Evolutionary conservation across 2,797 vertebrate species (phyloP), one percentile per base, ranked within the genome.

Genomic region (Pogoniulus pusillus): DNA sequence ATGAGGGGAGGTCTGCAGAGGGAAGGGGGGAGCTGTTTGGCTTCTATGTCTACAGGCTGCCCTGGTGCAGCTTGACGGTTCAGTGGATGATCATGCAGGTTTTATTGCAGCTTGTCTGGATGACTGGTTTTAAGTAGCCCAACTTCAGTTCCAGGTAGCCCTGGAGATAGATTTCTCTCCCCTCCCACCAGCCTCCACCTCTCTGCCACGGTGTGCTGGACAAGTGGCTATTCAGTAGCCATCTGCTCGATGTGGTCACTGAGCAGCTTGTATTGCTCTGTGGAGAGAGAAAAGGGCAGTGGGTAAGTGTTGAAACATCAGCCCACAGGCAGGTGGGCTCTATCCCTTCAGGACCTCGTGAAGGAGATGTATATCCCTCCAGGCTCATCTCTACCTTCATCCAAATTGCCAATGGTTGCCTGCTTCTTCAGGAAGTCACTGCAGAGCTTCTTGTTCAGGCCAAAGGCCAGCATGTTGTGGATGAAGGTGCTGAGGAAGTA

Each of bases 381-480:
- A 10, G 0, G 27, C 20, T 73, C 12, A 0, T 8, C 63, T 83
- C 66, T 96, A 99, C 99, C 99, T 98, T 99, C 98, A 10, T 99
- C 98, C 92, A 99, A 96, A 89, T 98, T 98, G 84, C 99, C 99
- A 2, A 99, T 99, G 93, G 99, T 98, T 0, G 99, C 98, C 96
- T 99, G 99, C 95, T 99, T 99, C 98, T 99, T 99, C 95, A 99
- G 97, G 89, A 99, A 99, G 93, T 99, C 98, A 0, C 98, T 98
- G 96, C 99, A 99, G 82, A 99, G 98, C 95, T 99, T 99, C 97
- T 98, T 98, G 96, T 88, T 99, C 93, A 99, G 97, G 15, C 99
- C 99, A 1, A 99, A 99, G 0, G 99, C 99, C 97, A 99, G 91
- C 99, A 99, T 99, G 97, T 99, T 99, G 90, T 99, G 99, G 9